Percentiles rank a stretch among this genome's conserved stretches.
Evolutionary conservation across 1,140 invertebrate species (phyloP).

Genomic region (Caenorhabditis briggsae): DNA sequence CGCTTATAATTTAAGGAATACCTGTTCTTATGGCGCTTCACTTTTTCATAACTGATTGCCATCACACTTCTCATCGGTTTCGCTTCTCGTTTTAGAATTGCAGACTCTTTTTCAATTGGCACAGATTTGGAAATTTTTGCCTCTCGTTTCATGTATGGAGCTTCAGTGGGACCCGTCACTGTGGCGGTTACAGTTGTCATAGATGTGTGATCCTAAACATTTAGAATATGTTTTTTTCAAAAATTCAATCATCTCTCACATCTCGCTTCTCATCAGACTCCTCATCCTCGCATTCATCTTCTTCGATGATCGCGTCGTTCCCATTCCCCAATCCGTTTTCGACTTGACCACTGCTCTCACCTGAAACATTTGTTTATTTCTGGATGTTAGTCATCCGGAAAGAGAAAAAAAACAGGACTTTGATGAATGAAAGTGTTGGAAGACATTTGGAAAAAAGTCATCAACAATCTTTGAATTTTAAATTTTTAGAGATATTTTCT

Average conservation of each 20-base stretch:
- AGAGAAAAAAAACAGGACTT: not conserved
- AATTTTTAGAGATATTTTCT: not conserved
- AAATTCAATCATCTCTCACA: not conserved
- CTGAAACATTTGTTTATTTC: constrained; percentile 19
- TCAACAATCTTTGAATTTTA: constrained; percentile 3
- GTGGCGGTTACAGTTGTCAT: constrained; percentile 57
- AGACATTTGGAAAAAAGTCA: not conserved
- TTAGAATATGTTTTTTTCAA: not conserved
- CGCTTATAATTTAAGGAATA: constrained; percentile 5
- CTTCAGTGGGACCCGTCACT: constrained; percentile 54
- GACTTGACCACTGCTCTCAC: constrained; percentile 59
- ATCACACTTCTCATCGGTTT: constrained; percentile 56
- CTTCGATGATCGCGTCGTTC: constrained; percentile 58
- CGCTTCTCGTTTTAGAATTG: constrained; percentile 48
- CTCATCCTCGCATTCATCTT: constrained; percentile 60
- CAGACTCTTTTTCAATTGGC: constrained; percentile 48
- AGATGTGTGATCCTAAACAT: constrained; percentile 55
- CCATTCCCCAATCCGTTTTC: constrained; percentile 59
- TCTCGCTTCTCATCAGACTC: constrained; percentile 56
- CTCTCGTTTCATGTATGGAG: constrained; percentile 61
- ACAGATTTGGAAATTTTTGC: constrained; percentile 59
- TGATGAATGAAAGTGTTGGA: not conserved
- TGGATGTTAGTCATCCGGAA: constrained; percentile 22
- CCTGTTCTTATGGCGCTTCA: constrained; percentile 75
- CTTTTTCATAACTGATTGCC: constrained; percentile 76